Percentiles rank a stretch among this genome's conserved stretches.
These are phyloP conservation scores for Gryon sp. DNA, from an alignment of 1,140 invertebrate genomes.

Conservation along the genomic window DNA sequence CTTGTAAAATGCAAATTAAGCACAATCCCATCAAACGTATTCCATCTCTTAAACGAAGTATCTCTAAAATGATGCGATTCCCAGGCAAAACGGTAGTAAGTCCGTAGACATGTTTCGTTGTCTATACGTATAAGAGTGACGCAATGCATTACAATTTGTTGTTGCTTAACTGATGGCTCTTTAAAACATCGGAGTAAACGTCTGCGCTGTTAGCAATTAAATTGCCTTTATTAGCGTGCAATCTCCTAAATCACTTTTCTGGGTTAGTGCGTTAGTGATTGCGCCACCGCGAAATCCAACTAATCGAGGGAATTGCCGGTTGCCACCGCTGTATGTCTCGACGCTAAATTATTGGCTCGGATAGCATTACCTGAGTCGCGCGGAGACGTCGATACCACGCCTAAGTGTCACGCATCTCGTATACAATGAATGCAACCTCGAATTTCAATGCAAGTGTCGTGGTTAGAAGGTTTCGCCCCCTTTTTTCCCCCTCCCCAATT, in stretches of 20 bases:
- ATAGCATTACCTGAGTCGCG: slow-evolving; percentile 20
- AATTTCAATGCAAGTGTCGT: slow-evolving; percentile 55
- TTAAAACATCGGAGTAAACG: slow-evolving; percentile 30
- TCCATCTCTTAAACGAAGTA: too few species aligned
- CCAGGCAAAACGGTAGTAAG: slow-evolving; percentile 9
- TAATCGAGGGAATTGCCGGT: slow-evolving; percentile 37
- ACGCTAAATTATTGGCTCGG: slow-evolving; percentile 57
- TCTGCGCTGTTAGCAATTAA: slow-evolving; percentile 24
- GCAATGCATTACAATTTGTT: slow-evolving; percentile 46
- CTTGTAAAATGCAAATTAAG: too few species aligned
- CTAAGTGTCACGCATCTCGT: slow-evolving; percentile 6
- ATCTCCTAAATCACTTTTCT: slow-evolving; percentile 58
- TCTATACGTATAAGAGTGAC: not conserved
- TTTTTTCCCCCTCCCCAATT: slow-evolving; percentile 19
- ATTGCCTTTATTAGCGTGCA: slow-evolving; percentile 49
- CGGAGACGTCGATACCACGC: slow-evolving; percentile 18
- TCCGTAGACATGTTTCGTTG: not conserved
- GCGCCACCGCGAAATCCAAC: slow-evolving; percentile 30
- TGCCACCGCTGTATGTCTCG: slow-evolving; percentile 17
- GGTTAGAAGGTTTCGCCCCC: slow-evolving; percentile 1
- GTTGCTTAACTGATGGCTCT: slow-evolving; percentile 33
- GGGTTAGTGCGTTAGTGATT: slow-evolving; percentile 42
- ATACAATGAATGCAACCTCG: slow-evolving; percentile 51
- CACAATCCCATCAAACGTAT: too few species aligned
- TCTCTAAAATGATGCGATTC: slow-evolving; percentile 12